Evolutionary conservation across 2,888 invertebrate species (phyloP).

Genomic region (Euzophera pinguis): DNA sequence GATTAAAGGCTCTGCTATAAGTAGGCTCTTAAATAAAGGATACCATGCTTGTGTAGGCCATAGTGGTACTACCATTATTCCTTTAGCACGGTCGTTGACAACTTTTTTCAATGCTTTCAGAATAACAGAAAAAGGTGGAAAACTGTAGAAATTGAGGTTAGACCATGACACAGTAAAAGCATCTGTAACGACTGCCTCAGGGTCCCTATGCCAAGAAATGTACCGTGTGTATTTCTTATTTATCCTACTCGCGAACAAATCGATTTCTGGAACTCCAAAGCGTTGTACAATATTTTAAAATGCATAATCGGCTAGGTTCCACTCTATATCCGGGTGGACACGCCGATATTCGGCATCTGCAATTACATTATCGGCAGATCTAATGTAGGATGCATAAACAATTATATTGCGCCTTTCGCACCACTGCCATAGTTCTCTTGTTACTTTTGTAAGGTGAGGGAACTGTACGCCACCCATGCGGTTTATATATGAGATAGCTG

Average conservation of each 20-base stretch:
- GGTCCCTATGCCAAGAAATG: background rate
- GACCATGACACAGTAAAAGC: background rate
- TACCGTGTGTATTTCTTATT: slow-evolving; percentile 13
- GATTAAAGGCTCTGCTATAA: background rate
- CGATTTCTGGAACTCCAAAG: slow-evolving; percentile 10
- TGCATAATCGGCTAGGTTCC: background rate
- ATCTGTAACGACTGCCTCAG: background rate
- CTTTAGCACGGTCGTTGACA: background rate
- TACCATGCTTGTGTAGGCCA: slow-evolving; percentile 8
- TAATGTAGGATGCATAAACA: slow-evolving; percentile 17
- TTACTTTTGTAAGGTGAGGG: slow-evolving; percentile 13
- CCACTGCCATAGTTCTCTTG: slow-evolving; percentile 19
- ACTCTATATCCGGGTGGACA: background rate
- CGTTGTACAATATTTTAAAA: slow-evolving; percentile 6
- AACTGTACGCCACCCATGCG: background rate
- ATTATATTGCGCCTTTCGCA: slow-evolving; percentile 15
- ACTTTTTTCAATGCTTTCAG: background rate
- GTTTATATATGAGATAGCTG: background rate
- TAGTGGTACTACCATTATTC: background rate
- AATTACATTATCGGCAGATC: slow-evolving; percentile 12
- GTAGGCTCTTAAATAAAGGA: background rate
- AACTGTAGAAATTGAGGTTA: background rate
- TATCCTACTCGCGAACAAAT: slow-evolving; percentile 12
- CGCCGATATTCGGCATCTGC: slow-evolving; percentile 16
- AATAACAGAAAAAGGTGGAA: background rate